Base-by-base conservation (phyloP, 2,888 invertebrate species). In the Dasysyrphus albostriatus region DNA sequence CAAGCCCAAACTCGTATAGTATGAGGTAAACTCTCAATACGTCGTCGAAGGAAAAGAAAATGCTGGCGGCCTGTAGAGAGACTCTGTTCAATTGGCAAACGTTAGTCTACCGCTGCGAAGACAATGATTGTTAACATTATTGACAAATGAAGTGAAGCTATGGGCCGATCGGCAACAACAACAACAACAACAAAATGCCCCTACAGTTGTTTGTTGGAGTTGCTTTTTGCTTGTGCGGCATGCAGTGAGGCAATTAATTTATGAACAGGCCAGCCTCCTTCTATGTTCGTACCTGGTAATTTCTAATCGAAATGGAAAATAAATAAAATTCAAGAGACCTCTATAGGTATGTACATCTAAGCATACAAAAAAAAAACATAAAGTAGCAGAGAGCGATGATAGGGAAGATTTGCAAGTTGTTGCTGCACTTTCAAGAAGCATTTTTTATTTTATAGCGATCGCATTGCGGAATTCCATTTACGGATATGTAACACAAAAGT, bases 111-210 rank as follows among this genome's bases (percentile, higher is more conserved):
- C 37, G 78, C 77, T 78, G 74, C 44, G 65, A 78, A 44, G 70
- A 79, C 70, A 87, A 74, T 72, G 77, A 83, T 78, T 87, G 83
- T 70, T 70, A 82, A 75, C 67, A 82, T 72, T 79, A 83, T 87
- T 87, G 83, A 87, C 87, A 87, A 87, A 79, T 87, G 83, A 83
- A 78, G 75, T 87, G 83, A 47, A 83, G 74, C 61, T 74, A 32
- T 39, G 65, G 34, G 29, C 29, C 59, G 37, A 32, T 24, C 8
- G 19, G 12, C 61, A 69, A 44, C 24, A 74, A 44, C 49, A 63
- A 44, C 44, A n/a, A 44, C 29, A 16, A 29, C n/a, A 65, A 65
- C 5, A 65, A 49, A 73, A 56, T 32, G 37, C 34, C 29, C 24
- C 58, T 37, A 42, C 12, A 32, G 56, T 9, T 44, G 16, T 34